These are phyloP conservation scores for Nymphalis io DNA, from an alignment of 1,140 invertebrate genomes.

Conservation along the genomic window DNA sequence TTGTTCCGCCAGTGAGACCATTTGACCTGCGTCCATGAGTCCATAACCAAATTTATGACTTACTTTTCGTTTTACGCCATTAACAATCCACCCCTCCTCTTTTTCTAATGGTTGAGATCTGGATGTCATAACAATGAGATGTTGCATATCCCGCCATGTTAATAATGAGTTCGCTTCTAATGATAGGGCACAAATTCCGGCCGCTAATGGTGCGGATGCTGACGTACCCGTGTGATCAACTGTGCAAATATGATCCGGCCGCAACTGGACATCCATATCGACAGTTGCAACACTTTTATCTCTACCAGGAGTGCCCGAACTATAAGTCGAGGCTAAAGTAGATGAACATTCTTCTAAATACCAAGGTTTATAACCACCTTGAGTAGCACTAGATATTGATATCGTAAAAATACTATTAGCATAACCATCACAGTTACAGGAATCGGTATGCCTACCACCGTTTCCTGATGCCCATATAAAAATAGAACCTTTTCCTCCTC, in stretches of 20 bases:
- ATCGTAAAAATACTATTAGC: constrained; percentile 99
- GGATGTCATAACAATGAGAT: constrained; percentile 95
- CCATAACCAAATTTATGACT: constrained; percentile 98
- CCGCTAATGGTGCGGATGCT: constrained; percentile 96
- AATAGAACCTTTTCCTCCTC: constrained; percentile 96
- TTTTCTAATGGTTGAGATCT: constrained; percentile 89
- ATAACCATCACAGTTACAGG: constrained; percentile 99
- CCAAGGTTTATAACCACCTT: constrained; percentile 97
- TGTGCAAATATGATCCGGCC: constrained; percentile 92
- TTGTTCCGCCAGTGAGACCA: constrained; percentile 93
- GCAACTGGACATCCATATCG: constrained; percentile 93
- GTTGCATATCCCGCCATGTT: constrained; percentile 98
- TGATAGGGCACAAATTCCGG: constrained; percentile 95
- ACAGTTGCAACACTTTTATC: constrained; percentile 96
- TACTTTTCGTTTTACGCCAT: constrained; percentile 94
- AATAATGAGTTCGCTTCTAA: constrained; percentile 95
- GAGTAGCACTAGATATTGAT: constrained; percentile 97
- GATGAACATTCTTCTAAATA: constrained; percentile 98
- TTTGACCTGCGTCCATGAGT: constrained; percentile 95
- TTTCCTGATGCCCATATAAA: constrained; percentile 99
- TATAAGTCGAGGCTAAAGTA: constrained; percentile 97
- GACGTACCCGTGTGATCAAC: constrained; percentile 95
- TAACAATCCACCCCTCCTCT: constrained; percentile 93
- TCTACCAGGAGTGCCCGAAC: constrained; percentile 94
- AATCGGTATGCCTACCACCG: constrained; percentile 96